phyloP scores from a whole-genome alignment of 2,113 vertebrate genomes.

The Dromiciops gliroides region DNA sequence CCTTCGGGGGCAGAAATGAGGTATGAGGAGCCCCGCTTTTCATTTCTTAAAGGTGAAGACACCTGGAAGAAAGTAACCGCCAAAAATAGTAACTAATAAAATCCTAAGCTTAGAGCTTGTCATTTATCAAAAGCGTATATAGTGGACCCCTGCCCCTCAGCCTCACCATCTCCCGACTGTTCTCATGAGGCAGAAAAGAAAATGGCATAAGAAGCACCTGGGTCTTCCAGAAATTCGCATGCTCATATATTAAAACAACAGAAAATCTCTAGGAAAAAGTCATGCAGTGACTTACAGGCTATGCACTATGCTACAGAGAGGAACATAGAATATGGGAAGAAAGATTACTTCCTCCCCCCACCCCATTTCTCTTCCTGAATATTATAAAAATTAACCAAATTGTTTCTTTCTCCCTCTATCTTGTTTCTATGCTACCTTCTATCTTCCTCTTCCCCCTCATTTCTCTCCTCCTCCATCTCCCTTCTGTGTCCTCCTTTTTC shows the following conservation, averaged over 20 bases:
- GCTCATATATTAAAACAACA: background rate
- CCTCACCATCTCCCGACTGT: background rate
- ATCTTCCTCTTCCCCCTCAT: background rate
- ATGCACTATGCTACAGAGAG: background rate
- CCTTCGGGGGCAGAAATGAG: slow-evolving; percentile 89
- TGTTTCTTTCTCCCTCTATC: background rate
- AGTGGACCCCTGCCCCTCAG: background rate
- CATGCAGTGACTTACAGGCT: background rate
- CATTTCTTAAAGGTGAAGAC: slow-evolving; percentile 85
- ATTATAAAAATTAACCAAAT: background rate
- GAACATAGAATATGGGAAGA: background rate
- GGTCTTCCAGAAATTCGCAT: background rate
- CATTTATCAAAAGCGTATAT: background rate
- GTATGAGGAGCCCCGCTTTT: slow-evolving; percentile 92
- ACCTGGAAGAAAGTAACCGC: slow-evolving; percentile 73
- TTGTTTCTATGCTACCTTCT: background rate
- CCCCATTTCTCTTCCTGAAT: background rate
- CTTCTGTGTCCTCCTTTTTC: too few relatives aligned
- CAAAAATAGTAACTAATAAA: background rate
- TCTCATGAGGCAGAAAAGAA: background rate
- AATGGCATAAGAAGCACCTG: background rate
- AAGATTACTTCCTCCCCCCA: background rate
- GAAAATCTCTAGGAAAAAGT: slow-evolving; percentile 2
- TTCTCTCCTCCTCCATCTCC: background rate
- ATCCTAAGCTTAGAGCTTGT: background rate